These are phyloP conservation scores for Vimba vimba DNA, from an alignment of 2,113 vertebrate genomes.

Conservation along the genomic window DNA sequence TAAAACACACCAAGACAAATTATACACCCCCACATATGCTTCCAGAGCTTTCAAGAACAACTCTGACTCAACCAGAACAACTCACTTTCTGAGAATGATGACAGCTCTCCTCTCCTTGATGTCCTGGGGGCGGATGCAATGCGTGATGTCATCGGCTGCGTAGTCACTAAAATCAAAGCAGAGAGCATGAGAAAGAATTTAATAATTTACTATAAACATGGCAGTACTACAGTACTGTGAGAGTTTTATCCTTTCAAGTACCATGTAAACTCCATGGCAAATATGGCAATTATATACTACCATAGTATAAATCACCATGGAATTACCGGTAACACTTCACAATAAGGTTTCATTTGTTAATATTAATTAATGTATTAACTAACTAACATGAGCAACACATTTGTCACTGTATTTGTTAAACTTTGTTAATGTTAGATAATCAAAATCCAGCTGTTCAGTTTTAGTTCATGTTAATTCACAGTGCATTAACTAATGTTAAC, in stretches of 20 bases:
- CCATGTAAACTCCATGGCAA: not conserved
- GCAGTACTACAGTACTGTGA: not conserved
- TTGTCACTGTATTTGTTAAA: too few relatives aligned
- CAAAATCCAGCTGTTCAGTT: too few relatives aligned
- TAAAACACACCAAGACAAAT: conserved; percentile 45
- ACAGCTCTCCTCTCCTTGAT: conserved; percentile 96
- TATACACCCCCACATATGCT: not conserved
- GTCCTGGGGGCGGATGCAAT: conserved; percentile 97
- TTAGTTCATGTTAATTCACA: too few relatives aligned
- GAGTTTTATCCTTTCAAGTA: not conserved
- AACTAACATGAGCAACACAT: too few relatives aligned
- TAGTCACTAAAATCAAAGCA: conserved; percentile 84
- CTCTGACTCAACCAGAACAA: conserved; percentile 39
- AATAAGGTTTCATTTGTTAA: too few relatives aligned
- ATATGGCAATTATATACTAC: not conserved
- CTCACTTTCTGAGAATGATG: conserved; percentile 98
- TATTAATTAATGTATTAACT: too few relatives aligned
- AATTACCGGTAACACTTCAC: too few relatives aligned
- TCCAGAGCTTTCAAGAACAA: not conserved
- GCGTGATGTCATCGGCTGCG: conserved; percentile 97
- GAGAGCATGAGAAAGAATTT: not conserved
- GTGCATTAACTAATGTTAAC: too few relatives aligned
- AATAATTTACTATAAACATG: not conserved
- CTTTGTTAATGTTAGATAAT: too few relatives aligned
- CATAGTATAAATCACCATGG: not conserved